These are phyloP conservation scores for Pteria penguin DNA, from an alignment of 2,888 invertebrate species.

Conservation along the genomic window DNA sequence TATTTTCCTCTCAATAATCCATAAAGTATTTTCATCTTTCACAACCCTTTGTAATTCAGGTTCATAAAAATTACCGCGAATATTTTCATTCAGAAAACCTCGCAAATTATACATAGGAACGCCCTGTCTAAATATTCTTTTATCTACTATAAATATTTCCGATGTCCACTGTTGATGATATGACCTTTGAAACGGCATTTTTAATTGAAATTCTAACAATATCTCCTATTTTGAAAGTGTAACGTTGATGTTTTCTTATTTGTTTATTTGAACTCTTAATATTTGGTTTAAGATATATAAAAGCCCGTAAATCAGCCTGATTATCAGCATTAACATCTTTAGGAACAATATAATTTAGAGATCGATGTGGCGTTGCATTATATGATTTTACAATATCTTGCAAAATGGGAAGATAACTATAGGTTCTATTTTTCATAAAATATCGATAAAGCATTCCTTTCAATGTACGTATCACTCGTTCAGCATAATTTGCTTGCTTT, in stretches of 20 bases:
- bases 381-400: slow-evolving; percentile 36
- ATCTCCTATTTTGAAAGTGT: neutral
- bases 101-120: slow-evolving; percentile 19
- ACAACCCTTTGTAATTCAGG: slow-evolving; percentile 22
- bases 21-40: slow-evolving; percentile 19
- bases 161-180: neutral
- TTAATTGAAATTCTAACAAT: neutral
- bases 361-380: slow-evolving; percentile 42
- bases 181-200: neutral
- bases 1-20: slow-evolving; percentile 23
- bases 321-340: slow-evolving; percentile 40
- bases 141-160: slow-evolving; percentile 12
- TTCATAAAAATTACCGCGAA: slow-evolving; percentile 25
- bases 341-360: slow-evolving; percentile 41
- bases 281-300: slow-evolving; percentile 30
- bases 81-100: slow-evolving; percentile 11
- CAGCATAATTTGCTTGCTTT: slow-evolving; percentile 26
- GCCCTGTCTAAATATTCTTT: neutral
- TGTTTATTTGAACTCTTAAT: accelerated
- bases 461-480: slow-evolving; percentile 26
- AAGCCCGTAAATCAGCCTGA: slow-evolving; percentile 38
- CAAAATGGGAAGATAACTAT: slow-evolving; percentile 41
- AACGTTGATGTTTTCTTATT: neutral
- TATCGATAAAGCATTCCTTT: slow-evolving; percentile 23
- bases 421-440: slow-evolving; percentile 21